Evolutionary conservation across 2,888 invertebrate genomes (phyloP), one percentile per base, ranked within the genome.

Genomic region (Agrochola litura): DNA sequence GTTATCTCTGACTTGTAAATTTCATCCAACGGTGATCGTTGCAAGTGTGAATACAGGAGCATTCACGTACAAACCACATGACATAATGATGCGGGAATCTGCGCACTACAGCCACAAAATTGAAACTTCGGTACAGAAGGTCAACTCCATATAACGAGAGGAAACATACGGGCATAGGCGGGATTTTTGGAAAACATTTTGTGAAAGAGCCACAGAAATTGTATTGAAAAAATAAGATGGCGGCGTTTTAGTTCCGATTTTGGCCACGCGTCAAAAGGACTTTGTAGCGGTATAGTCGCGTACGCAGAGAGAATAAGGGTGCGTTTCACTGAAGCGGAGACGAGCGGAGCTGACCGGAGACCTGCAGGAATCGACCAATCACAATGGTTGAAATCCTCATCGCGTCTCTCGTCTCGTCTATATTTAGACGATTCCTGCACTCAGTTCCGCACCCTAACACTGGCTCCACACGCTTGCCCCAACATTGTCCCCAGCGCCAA

Each of bases 71-170:
- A 66, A 58, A 56, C 52, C 43, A 37, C 75, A 79, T 79, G 84
- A 84, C 84, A 83, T 65, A 83, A 84, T 41, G 72, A 72, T 22
- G n/a, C n/a, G 61, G 19, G 81, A 80, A 83, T 83, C 82, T 83
- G 70, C 56, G 22, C 71, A 56, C 64, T 82, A 68, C 19, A 9
- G 6, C 2, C 65, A 73, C 5, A 25, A 6, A 60, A 10, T n/a
- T 54, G 22, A 37, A 30, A 30, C 56, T 37, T 37, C 37, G 6
- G 3, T 22, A n/a, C 63, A 63, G 71, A 67, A 76, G 67, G 25
- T 46, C 0, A 2, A 16, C 14, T 22, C 30, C 2, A 25, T 8
- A 16, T 0, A 46, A 30, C 8, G 6, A 37, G n/a, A 5, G 6
- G 5, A 14, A 72, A 37, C 49, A 0, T 43, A 16, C 9, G 22